Percentiles rank a stretch among this genome's conserved stretches.
These are phyloP conservation scores for Dryobates pubescens DNA, from an alignment of 2,797 vertebrate species.

Conservation along the genomic window DNA sequence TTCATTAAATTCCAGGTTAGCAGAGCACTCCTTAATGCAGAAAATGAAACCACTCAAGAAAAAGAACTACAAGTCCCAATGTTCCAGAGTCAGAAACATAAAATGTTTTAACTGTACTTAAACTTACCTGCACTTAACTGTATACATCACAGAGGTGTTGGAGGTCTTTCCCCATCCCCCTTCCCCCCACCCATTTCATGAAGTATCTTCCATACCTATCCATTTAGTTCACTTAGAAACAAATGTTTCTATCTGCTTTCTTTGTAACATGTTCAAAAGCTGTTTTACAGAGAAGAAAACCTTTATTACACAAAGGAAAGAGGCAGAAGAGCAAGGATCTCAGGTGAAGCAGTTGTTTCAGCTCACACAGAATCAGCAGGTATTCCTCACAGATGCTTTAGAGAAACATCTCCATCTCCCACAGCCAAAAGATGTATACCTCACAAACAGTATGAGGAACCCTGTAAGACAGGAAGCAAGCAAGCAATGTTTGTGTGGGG, in stretches of 20 bases:
- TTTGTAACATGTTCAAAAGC: neutral
- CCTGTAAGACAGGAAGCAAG: neutral
- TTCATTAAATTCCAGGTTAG: neutral
- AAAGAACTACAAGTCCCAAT: neutral
- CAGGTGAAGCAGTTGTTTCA: neutral
- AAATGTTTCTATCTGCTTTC: neutral
- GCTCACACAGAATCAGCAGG: neutral
- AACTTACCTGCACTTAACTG: neutral
- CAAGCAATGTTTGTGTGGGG: neutral
- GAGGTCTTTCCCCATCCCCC: too few species aligned
- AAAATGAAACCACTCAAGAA: neutral
- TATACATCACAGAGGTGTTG: neutral
- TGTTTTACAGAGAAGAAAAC: neutral
- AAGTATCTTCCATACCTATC: neutral
- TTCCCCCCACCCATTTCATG: neutral
- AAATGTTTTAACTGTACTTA: neutral
- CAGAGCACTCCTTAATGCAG: neutral
- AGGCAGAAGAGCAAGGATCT: neutral
- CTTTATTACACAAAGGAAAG: neutral
- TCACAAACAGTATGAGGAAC: neutral
- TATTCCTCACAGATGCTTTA: neutral
- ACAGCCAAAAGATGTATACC: neutral
- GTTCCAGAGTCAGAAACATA: neutral
- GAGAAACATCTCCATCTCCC: neutral
- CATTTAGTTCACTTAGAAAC: neutral